Conservation (phyloP, 2,113 vertebrate species). For the Lucifuga dentata region DNA sequence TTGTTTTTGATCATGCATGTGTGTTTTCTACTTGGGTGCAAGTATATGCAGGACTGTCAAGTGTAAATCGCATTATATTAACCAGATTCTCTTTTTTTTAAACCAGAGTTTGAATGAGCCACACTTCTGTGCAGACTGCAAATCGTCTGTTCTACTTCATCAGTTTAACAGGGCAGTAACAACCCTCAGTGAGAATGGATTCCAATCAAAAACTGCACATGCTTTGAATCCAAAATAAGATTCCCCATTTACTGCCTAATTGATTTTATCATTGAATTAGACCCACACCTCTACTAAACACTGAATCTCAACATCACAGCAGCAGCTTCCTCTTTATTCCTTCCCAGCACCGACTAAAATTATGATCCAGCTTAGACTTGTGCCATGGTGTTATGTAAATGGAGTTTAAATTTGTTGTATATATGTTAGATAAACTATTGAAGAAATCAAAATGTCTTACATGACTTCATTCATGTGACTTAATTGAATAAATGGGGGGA, state of each 20-base stretch:
- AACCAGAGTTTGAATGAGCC: not conserved
- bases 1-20: no score
- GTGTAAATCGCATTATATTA: not conserved
- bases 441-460: not conserved
- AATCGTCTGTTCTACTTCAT: not conserved
- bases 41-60: not conserved
- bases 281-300: not conserved
- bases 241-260: constrained; percentile 6
- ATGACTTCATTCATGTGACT: not conserved
- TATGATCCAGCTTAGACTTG: not conserved
- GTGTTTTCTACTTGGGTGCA: not conserved
- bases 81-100: not conserved
- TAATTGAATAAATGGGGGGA: not conserved
- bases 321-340: not conserved
- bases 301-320: not conserved
- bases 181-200: not conserved
- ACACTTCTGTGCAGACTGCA: not conserved
- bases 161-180: not conserved
- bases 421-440: not conserved
- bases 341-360: not conserved
- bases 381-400: no score
- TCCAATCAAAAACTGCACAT: constrained; percentile 9
- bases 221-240: constrained; percentile 3
- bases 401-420: not conserved
- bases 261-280: not conserved